phyloP scores from a whole-genome alignment of 2,113 vertebrate genomes.

The Calcarius ornatus region DNA sequence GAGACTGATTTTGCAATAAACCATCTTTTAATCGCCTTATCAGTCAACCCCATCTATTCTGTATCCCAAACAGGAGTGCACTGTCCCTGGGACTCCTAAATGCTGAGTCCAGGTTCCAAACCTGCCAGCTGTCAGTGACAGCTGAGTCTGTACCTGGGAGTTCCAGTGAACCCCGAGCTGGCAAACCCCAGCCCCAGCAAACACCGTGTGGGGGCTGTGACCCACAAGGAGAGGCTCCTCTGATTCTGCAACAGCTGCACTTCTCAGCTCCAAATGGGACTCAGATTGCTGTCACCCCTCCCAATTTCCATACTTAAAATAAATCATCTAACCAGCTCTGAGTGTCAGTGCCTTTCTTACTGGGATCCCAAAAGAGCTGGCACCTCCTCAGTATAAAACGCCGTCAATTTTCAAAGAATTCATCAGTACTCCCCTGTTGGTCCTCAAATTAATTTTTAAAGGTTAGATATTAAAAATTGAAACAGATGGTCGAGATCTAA shows the following conservation, averaged over 20 bases:
- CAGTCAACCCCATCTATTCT: background rate
- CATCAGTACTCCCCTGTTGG: background rate
- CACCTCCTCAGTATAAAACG: background rate
- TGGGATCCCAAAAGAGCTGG: background rate
- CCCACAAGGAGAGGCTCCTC: background rate
- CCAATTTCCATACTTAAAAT: background rate
- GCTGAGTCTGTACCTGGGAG: background rate
- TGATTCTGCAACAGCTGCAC: background rate
- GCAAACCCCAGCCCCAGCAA: background rate
- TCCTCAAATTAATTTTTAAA: background rate
- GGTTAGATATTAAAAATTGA: background rate
- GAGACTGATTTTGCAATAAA: background rate
- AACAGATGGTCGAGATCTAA: background rate
- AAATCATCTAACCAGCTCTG: background rate
- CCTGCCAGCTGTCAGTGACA: fast-evolving
- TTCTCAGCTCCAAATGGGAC: background rate
- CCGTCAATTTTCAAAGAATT: fast-evolving
- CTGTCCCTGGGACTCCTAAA: background rate
- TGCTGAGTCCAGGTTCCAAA: background rate
- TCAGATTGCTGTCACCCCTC: background rate
- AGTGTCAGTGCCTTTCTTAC: background rate
- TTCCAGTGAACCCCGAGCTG: background rate
- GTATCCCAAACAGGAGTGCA: background rate
- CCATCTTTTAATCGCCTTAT: background rate
- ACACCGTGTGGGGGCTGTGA: fast-evolving